Evolutionary conservation across 2,888 invertebrate genomes (phyloP), one percentile per base, ranked within the genome.

Genomic region (Tenthredo notha): DNA sequence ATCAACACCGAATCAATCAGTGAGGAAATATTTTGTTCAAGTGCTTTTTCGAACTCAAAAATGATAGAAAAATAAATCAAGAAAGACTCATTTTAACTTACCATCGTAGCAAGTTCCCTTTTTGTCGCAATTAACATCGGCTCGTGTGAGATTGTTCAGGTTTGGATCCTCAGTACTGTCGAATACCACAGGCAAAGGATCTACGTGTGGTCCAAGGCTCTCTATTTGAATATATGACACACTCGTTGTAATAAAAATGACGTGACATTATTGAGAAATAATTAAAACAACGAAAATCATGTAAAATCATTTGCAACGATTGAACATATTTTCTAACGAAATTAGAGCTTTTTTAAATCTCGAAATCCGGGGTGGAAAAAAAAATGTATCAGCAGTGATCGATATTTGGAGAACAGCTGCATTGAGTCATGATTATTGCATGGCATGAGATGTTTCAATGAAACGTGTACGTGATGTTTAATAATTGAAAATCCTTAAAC

Each of bases 51-150:
- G 12, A 40, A 67, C 65, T 54, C 7, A n/a, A 54, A 29, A 12
- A 21, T 37, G 18, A 21, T 33, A 33, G 33, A 18, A 33, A 33
- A 18, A 58, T 40, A 77, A 77, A 12, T 77, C 3, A 43, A n/a
- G 1, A n/a, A 43, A n/a, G 1, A n/a, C 4, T 33, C 50, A 54
- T 18, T 54, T 50, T 77, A 50, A 88, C 94, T 95, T 95, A 98
- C 98, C 98, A 94, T 98, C 98, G 92, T 98, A 98, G 92, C 98
- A 98, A 88, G 98, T 98, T 92, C 98, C 98, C 84, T 98, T 98
- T 92, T 98, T 98, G 94, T 98, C 98, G 93, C 98, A 98, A 94
- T 98, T 98, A 82, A 97, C 96, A 92, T 97, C 97, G 90, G 95
- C 96, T 89, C 96, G 95, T 5, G 97, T 97, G 89, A 97, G 93